Conservation (phyloP, 1,140 invertebrate species). For the Saxidomus purpurata region DNA sequence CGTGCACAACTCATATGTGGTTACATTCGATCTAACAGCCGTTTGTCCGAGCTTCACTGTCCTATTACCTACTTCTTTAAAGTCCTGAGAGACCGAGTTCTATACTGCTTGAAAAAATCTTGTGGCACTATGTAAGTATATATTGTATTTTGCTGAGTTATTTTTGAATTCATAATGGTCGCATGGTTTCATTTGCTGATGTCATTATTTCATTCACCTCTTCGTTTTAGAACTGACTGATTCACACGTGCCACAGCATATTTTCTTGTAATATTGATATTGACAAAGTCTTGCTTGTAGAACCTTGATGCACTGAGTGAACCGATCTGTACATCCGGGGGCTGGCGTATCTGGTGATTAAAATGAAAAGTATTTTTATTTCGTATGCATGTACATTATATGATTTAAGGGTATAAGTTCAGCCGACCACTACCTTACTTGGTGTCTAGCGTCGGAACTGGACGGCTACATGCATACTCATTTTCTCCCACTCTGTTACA, state of each 20-base stretch:
- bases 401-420: no score
- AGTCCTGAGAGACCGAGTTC: neutral
- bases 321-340: constrained; percentile 33
- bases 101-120: neutral
- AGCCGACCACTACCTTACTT: no score
- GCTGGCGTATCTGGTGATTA: neutral
- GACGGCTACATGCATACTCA: no score
- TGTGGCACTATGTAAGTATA: neutral
- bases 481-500: no score
- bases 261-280: constrained; percentile 65
- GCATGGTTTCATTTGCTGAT: neutral
- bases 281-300: constrained; percentile 54
- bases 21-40: neutral
- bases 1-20: no score
- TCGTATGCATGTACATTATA: no score
- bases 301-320: constrained; percentile 51
- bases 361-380: neutral
- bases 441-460: no score
- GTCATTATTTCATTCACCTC: neutral
- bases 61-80: neutral
- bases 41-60: neutral
- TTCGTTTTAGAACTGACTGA: neutral
- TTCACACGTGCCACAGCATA: constrained; percentile 63
- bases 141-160: neutral
- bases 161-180: neutral